A percentile compares a stretch with the other conserved stretches of the same genome.
phyloP scores from a whole-genome alignment of 2,113 vertebrate species.

The Chloropsis hardwickii region DNA sequence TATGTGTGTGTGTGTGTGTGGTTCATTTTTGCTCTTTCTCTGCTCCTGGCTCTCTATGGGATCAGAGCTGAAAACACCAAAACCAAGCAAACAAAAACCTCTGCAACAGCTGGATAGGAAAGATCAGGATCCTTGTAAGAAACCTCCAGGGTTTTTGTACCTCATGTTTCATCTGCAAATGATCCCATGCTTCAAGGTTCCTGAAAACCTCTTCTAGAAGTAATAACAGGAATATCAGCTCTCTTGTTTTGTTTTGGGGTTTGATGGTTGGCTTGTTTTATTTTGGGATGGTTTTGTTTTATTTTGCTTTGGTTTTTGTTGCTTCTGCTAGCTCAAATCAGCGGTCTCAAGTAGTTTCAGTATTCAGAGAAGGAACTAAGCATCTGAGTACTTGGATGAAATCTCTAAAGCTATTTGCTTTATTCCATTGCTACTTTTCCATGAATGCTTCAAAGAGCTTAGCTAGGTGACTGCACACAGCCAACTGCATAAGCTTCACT shows the following conservation, averaged over 20 bases:
- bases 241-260: neutral
- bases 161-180: neutral
- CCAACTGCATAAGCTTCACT: accelerated
- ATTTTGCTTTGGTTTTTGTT: neutral
- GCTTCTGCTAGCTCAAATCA: neutral
- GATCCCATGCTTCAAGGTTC: neutral
- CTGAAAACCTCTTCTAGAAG: neutral
- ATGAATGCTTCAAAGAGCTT: neutral
- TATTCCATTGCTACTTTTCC: neutral
- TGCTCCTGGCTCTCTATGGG: neutral
- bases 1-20: neutral
- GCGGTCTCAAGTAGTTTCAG: neutral
- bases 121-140: neutral
- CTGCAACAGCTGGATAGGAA: neutral
- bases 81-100: neutral
- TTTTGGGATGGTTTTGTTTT: neutral
- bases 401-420: neutral
- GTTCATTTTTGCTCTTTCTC: neutral
- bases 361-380: neutral
- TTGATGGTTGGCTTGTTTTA: neutral
- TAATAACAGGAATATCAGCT: neutral
- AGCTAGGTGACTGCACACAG: neutral
- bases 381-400: neutral
- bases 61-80: neutral
- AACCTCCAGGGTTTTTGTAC: neutral